phyloP scores from a whole-genome alignment of 1,140 invertebrate species.

The Drosophila dunni region DNA sequence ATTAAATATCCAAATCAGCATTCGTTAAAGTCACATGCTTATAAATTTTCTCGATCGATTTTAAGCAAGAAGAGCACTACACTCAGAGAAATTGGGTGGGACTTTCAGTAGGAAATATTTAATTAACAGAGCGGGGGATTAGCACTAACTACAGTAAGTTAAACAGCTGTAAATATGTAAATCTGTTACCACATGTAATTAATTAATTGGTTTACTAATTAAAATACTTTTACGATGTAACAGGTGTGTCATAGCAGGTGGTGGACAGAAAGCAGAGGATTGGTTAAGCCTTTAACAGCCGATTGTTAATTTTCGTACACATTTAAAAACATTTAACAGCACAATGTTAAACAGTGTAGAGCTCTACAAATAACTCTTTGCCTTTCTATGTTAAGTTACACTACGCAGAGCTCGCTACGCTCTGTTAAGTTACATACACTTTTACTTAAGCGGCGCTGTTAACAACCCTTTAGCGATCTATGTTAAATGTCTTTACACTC shows the following conservation, averaged over 20 bases:
- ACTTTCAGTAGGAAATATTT: conserved; percentile 7
- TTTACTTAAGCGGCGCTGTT: background rate
- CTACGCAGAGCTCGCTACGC: no score
- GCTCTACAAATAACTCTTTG: no score
- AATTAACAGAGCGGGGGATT: background rate
- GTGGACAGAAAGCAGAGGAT: no score
- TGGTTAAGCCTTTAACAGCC: no score
- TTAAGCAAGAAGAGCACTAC: conserved; percentile 11
- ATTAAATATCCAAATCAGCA: conserved; percentile 37
- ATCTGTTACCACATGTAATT: background rate
- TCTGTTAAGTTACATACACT: no score
- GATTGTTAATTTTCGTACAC: no score
- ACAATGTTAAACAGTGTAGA: no score
- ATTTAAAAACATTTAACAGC: no score
- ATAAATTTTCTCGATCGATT: conserved; percentile 14
- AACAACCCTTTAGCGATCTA: background rate
- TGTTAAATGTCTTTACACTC: background rate
- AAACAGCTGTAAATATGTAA: background rate
- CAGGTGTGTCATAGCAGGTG: no score
- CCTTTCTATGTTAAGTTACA: no score
- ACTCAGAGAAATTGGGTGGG: background rate
- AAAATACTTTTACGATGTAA: no score
- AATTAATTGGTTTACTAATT: no score
- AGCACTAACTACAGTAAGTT: conserved; percentile 2
- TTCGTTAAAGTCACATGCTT: conserved; percentile 35